phyloP scores from a whole-genome alignment of 2,888 invertebrate genomes.

The Lissocephala sabroskyi region DNA sequence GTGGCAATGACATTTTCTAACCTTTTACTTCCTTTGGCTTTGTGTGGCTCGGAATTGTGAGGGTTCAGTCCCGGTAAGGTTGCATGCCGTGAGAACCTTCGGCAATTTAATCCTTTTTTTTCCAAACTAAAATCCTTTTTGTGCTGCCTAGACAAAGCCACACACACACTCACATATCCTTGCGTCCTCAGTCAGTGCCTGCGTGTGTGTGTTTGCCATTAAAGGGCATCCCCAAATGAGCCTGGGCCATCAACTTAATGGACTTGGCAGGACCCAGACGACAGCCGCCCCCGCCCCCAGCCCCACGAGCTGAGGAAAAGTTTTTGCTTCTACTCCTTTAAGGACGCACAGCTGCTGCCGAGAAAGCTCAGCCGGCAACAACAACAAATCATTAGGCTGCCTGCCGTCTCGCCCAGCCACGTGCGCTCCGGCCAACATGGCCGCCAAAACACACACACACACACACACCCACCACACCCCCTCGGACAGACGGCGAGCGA shows the following conservation, averaged over 20 bases:
- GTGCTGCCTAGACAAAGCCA: slow-evolving; percentile 5
- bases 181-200: no score
- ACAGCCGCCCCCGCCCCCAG: slow-evolving; percentile 27
- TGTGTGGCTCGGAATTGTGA: neutral
- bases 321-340: slow-evolving; percentile 30
- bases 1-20: slow-evolving; percentile 20
- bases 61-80: slow-evolving; percentile 33
- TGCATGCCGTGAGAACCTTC: slow-evolving; percentile 46
- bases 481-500: slow-evolving; percentile 13
- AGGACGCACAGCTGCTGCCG: slow-evolving; percentile 10
- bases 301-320: neutral
- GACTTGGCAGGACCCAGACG: slow-evolving; percentile 12
- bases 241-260: slow-evolving; percentile 44
- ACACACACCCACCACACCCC: slow-evolving; percentile 14
- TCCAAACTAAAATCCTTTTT: neutral
- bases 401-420: neutral
- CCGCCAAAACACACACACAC: slow-evolving; percentile 32
- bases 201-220: slow-evolving; percentile 6
- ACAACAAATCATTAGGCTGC: neutral
- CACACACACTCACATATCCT: neutral
- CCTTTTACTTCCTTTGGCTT: slow-evolving; percentile 47
- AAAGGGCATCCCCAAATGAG: slow-evolving; percentile 53
- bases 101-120: slow-evolving; percentile 41
- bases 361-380: slow-evolving; percentile 1
- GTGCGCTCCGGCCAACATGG: slow-evolving; percentile 25